Conservation (phyloP, 2,888 invertebrate species). For the Nephrocerus scutellatus region DNA sequence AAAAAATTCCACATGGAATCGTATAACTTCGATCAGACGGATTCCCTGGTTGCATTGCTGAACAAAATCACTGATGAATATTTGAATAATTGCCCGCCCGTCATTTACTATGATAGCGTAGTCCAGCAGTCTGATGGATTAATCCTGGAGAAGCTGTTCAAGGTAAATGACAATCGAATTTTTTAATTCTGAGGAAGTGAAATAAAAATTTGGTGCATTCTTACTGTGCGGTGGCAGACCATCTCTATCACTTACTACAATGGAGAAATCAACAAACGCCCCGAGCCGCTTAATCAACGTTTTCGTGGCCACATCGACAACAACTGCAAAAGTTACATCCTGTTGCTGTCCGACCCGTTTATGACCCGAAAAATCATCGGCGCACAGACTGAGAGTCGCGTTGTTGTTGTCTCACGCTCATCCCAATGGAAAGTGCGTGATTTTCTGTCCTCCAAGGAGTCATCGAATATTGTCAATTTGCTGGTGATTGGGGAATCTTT, state of each 20-base stretch:
- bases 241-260: slow-evolving; percentile 55
- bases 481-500: slow-evolving; percentile 63
- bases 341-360: slow-evolving; percentile 61
- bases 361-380: slow-evolving; percentile 54
- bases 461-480: slow-evolving; percentile 63
- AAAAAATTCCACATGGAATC: slow-evolving; percentile 48
- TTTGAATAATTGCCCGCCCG: slow-evolving; percentile 58
- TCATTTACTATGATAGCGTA: slow-evolving; percentile 59
- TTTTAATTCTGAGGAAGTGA: background rate
- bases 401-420: slow-evolving; percentile 62
- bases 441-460: slow-evolving; percentile 56
- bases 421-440: slow-evolving; percentile 70
- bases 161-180: slow-evolving; percentile 25
- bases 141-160: slow-evolving; percentile 55
- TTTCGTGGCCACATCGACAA: slow-evolving; percentile 40
- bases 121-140: slow-evolving; percentile 53
- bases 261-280: slow-evolving; percentile 54
- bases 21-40: slow-evolving; percentile 49
- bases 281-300: slow-evolving; percentile 45
- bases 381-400: slow-evolving; percentile 56
- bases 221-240: slow-evolving; percentile 30
- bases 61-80: slow-evolving; percentile 56
- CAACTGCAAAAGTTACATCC: slow-evolving; percentile 58
- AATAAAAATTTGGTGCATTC: background rate
- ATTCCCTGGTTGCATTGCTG: slow-evolving; percentile 56